Evolutionary conservation across 2,797 vertebrate species (phyloP).

Genomic region (Artibeus lituratus): DNA sequence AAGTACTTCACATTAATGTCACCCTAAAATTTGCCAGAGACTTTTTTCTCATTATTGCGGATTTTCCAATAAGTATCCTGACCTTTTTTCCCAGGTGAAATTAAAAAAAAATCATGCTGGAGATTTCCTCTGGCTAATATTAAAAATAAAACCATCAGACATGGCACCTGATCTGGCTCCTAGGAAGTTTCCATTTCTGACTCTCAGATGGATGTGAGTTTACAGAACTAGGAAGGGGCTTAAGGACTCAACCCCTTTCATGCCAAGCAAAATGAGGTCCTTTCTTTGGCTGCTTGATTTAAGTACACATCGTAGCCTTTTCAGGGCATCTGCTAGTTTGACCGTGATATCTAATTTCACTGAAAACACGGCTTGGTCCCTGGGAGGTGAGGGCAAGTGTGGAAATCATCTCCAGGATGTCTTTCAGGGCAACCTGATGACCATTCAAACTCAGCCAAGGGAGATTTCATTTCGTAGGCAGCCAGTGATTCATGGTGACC

Average conservation of each 20-base stretch:
- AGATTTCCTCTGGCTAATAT: constrained; percentile 48
- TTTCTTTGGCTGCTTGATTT: neutral
- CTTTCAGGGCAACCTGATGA: neutral
- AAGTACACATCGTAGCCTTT: neutral
- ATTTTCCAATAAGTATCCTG: constrained; percentile 56
- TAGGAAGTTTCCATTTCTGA: constrained; percentile 9
- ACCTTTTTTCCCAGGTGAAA: constrained; percentile 58
- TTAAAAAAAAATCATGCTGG: neutral
- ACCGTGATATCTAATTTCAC: neutral
- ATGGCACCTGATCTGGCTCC: neutral
- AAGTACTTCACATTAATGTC: neutral
- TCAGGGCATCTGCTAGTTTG: neutral
- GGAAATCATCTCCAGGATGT: neutral
- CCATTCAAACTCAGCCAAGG: neutral
- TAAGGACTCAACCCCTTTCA: neutral
- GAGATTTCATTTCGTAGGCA: neutral
- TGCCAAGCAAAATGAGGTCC: neutral
- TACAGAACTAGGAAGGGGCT: neutral
- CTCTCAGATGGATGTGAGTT: neutral
- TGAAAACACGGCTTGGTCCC: neutral
- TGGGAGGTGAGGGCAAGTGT: neutral
- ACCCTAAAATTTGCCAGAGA: constrained; percentile 47
- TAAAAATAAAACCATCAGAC: constrained; percentile 63
- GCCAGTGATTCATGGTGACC: neutral
- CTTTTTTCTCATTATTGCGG: constrained; percentile 23